Conservation (phyloP, 30 jellyfish, hydroid and myxozoan genomes). For the Hydra vulgaris region DNA sequence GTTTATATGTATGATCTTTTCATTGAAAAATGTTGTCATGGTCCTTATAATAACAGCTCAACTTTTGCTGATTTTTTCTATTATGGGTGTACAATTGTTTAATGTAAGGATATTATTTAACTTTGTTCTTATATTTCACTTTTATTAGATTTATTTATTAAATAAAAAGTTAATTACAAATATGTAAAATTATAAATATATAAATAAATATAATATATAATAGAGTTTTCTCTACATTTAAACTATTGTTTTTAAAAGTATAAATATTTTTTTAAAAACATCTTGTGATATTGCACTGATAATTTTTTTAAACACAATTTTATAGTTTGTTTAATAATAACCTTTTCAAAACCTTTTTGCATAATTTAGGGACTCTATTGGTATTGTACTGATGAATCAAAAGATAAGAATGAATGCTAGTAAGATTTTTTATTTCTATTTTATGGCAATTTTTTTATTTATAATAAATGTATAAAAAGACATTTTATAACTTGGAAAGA, state of each 20-base stretch:
- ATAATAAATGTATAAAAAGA: too few relatives aligned
- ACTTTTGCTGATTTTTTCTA: slow-evolving; percentile 48
- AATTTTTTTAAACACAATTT: not conserved
- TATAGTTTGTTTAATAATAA: too few relatives aligned
- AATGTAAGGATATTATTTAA: not conserved
- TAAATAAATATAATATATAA: too few relatives aligned
- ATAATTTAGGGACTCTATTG: slow-evolving; percentile 38
- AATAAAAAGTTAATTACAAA: too few relatives aligned
- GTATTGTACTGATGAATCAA: slow-evolving; percentile 54
- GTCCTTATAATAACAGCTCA: slow-evolving; percentile 33
- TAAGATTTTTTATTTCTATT: not conserved
- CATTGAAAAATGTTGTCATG: slow-evolving; percentile 47
- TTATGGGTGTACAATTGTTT: slow-evolving; percentile 60
- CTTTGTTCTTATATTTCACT: not conserved
- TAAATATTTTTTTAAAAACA: too few relatives aligned
- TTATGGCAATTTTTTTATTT: too few relatives aligned
- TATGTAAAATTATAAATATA: too few relatives aligned
- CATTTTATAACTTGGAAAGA: too few relatives aligned
- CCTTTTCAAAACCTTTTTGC: too few relatives aligned
- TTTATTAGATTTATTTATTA: not conserved
- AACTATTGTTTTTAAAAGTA: too few relatives aligned
- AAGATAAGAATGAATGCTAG: slow-evolving; percentile 47
- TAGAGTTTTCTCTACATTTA: too few relatives aligned
- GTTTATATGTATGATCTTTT: slow-evolving; percentile 53
- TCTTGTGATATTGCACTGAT: not conserved